phyloP scores from a whole-genome alignment of 1,140 invertebrate species.

The Pseudomyrmex pallidus region DNA sequence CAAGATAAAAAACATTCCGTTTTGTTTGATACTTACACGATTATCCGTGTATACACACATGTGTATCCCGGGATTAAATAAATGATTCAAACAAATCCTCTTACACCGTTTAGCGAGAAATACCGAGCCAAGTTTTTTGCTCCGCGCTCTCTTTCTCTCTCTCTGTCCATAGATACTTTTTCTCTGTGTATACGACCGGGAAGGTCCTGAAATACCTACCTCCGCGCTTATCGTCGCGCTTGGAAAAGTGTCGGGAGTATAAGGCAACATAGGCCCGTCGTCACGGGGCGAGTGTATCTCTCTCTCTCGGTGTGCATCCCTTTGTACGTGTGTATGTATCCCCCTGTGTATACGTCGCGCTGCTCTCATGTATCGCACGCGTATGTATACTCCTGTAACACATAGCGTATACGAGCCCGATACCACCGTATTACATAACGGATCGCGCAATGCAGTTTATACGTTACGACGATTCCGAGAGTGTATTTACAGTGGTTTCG shows the following conservation, averaged over 20 bases:
- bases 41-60: background rate
- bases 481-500: slow-evolving; percentile 35
- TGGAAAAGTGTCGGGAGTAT: slow-evolving; percentile 29
- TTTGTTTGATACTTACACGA: background rate
- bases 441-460: slow-evolving; percentile 27
- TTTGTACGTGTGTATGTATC: background rate
- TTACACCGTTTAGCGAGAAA: background rate
- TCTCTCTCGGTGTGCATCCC: background rate
- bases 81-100: slow-evolving; percentile 17
- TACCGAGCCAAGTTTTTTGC: background rate
- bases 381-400: background rate
- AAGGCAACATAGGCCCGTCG: slow-evolving; percentile 20
- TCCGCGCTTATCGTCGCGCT: slow-evolving; percentile 22
- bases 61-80: background rate
- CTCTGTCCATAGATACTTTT: background rate
- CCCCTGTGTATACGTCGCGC: background rate
- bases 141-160: too few relatives aligned
- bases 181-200: background rate
- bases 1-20: background rate
- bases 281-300: slow-evolving; percentile 1
- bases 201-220: slow-evolving; percentile 6
- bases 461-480: background rate
- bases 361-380: slow-evolving; percentile 17
- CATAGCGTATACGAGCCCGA: slow-evolving; percentile 4
- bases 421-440: background rate